These are phyloP conservation scores for Bradypodion ventrale DNA, from an alignment of 2,797 vertebrate genomes.

Conservation along the genomic window DNA sequence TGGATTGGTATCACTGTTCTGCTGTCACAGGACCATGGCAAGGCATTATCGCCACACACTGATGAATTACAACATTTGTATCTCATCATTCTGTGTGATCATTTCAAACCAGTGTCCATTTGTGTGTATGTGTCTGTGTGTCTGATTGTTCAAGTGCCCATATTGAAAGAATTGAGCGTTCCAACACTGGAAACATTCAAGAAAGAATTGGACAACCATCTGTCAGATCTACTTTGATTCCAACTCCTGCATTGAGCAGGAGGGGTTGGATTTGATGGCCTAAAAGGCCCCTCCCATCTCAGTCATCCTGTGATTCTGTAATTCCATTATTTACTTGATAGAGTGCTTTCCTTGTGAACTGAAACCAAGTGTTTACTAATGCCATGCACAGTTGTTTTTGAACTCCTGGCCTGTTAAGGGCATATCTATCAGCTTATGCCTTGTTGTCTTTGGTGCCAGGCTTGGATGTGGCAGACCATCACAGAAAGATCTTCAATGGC, in stretches of 20 bases:
- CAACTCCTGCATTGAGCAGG: too few relatives aligned
- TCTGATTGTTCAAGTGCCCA: constrained; percentile 41
- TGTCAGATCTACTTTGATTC: too few relatives aligned
- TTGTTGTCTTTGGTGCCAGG: not conserved
- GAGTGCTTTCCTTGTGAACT: constrained; percentile 27
- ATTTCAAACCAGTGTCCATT: constrained; percentile 56
- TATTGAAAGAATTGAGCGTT: constrained; percentile 4
- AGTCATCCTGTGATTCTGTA: too few relatives aligned
- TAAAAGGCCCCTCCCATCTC: too few relatives aligned
- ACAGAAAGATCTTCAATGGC: not conserved
- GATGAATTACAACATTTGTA: constrained; percentile 46
- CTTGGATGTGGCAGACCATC: constrained; percentile 1
- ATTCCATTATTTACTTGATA: constrained; percentile 24
- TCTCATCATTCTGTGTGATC: constrained; percentile 49
- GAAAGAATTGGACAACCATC: too few relatives aligned
- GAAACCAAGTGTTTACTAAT: constrained; percentile 27
- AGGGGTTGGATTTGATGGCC: too few relatives aligned
- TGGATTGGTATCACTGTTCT: constrained; percentile 64
- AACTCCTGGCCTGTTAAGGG: not conserved
- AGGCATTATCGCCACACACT: constrained; percentile 62
- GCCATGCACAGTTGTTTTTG: constrained; percentile 22
- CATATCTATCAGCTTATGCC: not conserved
- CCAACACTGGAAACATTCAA: too few relatives aligned
- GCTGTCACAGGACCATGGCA: constrained; percentile 61
- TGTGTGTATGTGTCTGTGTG: constrained; percentile 37